phyloP scores from a whole-genome alignment of 2,113 vertebrate genomes.

The Xenopus borealis region DNA sequence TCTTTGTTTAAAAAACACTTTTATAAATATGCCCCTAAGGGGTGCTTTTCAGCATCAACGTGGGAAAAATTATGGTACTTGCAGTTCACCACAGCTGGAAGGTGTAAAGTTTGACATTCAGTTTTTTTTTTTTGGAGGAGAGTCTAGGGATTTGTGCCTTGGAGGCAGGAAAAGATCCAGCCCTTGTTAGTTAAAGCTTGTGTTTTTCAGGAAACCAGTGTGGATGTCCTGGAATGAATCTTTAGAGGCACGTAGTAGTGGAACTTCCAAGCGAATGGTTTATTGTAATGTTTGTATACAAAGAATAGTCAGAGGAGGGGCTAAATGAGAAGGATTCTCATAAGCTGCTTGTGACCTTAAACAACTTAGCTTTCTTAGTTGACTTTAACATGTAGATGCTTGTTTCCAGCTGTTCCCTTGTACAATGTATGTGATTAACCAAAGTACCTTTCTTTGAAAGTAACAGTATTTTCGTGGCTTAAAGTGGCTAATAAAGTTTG shows the following conservation, averaged over 20 bases:
- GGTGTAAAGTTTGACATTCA: no score
- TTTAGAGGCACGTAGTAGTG: conserved; percentile 35
- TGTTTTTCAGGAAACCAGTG: conserved; percentile 43
- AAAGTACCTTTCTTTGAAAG: no score
- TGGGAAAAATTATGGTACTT: no score
- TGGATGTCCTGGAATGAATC: conserved; percentile 41
- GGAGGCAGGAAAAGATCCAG: conserved; percentile 26
- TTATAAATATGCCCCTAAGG: no score
- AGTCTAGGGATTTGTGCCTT: conserved; percentile 18
- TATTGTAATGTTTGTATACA: conserved; percentile 34
- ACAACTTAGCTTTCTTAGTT: not conserved
- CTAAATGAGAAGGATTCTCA: not conserved
- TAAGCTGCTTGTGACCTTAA: conserved; percentile 9
- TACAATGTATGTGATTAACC: not conserved
- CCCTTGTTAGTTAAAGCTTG: conserved; percentile 25
- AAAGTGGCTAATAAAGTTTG: no score
- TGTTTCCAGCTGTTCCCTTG: not conserved
- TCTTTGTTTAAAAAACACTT: no score
- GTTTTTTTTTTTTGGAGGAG: not conserved
- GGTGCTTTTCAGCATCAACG: no score
- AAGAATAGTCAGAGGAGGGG: conserved; percentile 13
- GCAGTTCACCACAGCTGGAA: no score
- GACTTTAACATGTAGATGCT: not conserved
- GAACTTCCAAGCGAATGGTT: conserved; percentile 12
- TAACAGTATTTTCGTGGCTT: no score